phyloP scores from a whole-genome alignment of 2,888 invertebrate species.

The Tachina lurida region DNA sequence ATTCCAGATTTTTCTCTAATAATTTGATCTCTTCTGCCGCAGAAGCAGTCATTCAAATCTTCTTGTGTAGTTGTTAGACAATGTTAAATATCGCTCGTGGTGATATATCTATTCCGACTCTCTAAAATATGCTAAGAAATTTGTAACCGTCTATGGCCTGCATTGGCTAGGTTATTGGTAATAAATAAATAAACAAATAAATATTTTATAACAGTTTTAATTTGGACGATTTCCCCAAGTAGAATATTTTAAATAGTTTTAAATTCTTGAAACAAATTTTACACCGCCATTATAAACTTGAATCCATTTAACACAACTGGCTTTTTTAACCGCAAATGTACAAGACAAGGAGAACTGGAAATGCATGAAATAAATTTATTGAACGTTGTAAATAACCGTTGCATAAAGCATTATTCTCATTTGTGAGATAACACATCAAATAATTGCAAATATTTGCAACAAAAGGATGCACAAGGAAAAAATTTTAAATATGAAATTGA shows the following conservation, averaged over 20 bases:
- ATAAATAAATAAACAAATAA: too few species aligned
- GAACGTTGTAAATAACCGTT: constrained; percentile 66
- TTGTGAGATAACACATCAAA: constrained; percentile 69
- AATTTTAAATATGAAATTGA: constrained; percentile 46
- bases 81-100: too few species aligned
- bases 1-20: too few species aligned
- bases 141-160: too few species aligned
- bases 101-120: too few species aligned
- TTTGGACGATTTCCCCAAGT: background rate
- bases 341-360: constrained; percentile 33
- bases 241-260: background rate
- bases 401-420: constrained; percentile 68
- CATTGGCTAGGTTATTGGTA: too few species aligned
- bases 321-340: constrained; percentile 8
- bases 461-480: constrained; percentile 59
- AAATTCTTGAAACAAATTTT: background rate
- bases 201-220: background rate
- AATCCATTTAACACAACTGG: constrained; percentile 32
- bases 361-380: constrained; percentile 68
- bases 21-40: too few species aligned
- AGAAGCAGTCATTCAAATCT: too few species aligned
- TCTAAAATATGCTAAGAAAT: too few species aligned
- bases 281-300: background rate
- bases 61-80: too few species aligned
- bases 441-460: constrained; percentile 70